Percentiles rank a stretch among this genome's conserved stretches.
Conservation (phyloP, 2,797 vertebrate species). For the Amphiprion clarkii region DNA sequence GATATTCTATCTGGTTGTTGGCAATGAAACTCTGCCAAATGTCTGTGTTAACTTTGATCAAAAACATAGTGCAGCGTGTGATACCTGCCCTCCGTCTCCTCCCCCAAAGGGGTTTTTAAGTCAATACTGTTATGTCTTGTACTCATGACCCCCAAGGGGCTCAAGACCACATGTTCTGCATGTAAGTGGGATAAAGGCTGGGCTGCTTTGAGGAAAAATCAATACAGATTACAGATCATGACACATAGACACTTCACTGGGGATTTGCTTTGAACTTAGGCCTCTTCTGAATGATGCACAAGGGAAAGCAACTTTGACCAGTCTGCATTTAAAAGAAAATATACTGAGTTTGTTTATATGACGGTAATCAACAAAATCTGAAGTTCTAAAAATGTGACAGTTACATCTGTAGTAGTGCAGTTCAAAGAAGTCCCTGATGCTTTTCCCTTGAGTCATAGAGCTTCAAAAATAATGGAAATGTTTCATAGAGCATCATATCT, state of each 20-base stretch:
- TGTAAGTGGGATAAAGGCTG: slow-evolving; percentile 50
- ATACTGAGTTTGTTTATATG: neutral
- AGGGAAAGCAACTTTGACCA: slow-evolving; percentile 18
- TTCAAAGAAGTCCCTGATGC: neutral
- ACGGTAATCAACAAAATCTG: neutral
- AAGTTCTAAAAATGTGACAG: too few species aligned
- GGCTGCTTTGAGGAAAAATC: slow-evolving; percentile 66
- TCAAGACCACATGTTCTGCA: slow-evolving; percentile 60
- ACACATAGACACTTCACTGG: slow-evolving; percentile 29
- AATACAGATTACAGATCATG: slow-evolving; percentile 71
- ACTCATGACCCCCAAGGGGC: slow-evolving; percentile 39
- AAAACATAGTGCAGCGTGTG: slow-evolving; percentile 8
- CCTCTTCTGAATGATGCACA: slow-evolving; percentile 41
- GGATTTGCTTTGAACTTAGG: slow-evolving; percentile 55
- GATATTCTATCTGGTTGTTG: neutral
- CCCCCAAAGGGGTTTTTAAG: slow-evolving; percentile 6
- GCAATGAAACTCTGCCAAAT: neutral
- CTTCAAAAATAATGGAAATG: neutral
- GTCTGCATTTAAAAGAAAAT: neutral
- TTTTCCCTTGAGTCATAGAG: neutral
- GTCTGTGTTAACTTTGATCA: slow-evolving; percentile 36
- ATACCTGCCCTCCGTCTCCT: slow-evolving; percentile 1
- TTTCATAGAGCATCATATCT: neutral
- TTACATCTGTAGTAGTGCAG: too few species aligned
- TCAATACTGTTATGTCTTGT: slow-evolving; percentile 63